Conservation (phyloP, 2,113 vertebrate species). For the Lethenteron reissneri region DNA sequence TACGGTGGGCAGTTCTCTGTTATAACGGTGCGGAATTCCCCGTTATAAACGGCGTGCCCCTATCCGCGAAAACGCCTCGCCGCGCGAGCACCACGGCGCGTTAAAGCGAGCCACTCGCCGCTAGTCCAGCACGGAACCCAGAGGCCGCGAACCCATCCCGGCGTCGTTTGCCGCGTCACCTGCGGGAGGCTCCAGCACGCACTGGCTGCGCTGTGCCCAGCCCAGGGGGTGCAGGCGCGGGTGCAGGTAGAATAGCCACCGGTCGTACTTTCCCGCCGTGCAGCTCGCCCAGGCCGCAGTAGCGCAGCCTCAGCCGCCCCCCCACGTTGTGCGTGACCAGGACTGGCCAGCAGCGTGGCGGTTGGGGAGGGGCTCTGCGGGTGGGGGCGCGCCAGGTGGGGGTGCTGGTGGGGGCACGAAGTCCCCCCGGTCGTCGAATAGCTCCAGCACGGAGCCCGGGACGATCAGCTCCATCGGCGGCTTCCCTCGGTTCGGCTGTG, state of each 20-base stretch:
- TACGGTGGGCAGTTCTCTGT: too few relatives aligned
- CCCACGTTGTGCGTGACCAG: constrained; percentile 63
- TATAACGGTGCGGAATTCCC: too few relatives aligned
- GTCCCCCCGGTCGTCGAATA: constrained; percentile 12
- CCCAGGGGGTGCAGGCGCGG: constrained; percentile 69
- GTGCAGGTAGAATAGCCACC: constrained; percentile 76
- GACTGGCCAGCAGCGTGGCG: constrained; percentile 48
- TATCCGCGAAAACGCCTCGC: too few relatives aligned
- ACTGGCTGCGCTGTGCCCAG: constrained; percentile 55
- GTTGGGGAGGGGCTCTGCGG: constrained; percentile 31
- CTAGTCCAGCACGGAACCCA: too few relatives aligned
- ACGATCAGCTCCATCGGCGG: constrained; percentile 70
- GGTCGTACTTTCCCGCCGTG: constrained; percentile 24
- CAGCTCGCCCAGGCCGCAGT: constrained; percentile 42
- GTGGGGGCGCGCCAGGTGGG: too few relatives aligned
- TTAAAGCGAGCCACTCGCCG: too few relatives aligned
- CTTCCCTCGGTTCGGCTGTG: constrained; percentile 58
- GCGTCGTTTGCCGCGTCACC: constrained; percentile 22
- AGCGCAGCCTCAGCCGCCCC: constrained; percentile 51
- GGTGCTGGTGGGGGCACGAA: too few relatives aligned
- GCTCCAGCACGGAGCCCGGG: constrained; percentile 54
- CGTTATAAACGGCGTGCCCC: too few relatives aligned
- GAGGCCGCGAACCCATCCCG: too few relatives aligned
- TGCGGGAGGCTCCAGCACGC: constrained; percentile 44
- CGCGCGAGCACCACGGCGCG: too few relatives aligned